Percentiles rank a stretch among this genome's conserved stretches.
Conservation (phyloP, 2,888 invertebrate genomes). For the Syritta pipiens region DNA sequence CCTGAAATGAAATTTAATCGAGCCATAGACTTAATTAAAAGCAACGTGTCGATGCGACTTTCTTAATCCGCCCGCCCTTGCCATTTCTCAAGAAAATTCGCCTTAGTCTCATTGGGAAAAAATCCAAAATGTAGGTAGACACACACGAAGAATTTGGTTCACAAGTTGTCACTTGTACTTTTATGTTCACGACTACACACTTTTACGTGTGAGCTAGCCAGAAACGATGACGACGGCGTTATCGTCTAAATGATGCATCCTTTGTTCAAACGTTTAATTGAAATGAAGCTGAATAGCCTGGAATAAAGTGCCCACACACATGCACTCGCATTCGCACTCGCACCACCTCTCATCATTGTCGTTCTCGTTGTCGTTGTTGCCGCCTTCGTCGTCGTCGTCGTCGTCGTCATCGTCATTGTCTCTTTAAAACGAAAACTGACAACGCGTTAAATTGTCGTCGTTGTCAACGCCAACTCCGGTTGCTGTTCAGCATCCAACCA, state of each 20-base stretch:
- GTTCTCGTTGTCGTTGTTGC: not conserved
- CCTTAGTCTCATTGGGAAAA: too few species aligned
- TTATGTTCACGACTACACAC: not conserved
- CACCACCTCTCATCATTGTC: not conserved
- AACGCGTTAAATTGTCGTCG: slow-evolving; percentile 52
- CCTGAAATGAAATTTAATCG: too few species aligned
- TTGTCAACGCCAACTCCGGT: slow-evolving; percentile 11
- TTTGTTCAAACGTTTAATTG: slow-evolving; percentile 48
- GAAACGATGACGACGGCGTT: slow-evolving; percentile 1
- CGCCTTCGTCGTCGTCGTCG: slow-evolving; percentile 5
- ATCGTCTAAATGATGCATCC: slow-evolving; percentile 27
- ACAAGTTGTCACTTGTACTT: slow-evolving; percentile 26
- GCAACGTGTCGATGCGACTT: too few species aligned
- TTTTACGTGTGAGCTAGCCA: not conserved
- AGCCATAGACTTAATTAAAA: too few species aligned
- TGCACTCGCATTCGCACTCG: not conserved
- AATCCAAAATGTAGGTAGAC: slow-evolving; percentile 8
- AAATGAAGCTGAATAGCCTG: slow-evolving; percentile 29
- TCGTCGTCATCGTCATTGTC: not conserved
- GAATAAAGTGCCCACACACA: slow-evolving; percentile 27
- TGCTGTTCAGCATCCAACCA: not conserved
- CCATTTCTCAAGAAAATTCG: too few species aligned
- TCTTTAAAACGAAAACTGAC: slow-evolving; percentile 49
- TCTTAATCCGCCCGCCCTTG: too few species aligned
- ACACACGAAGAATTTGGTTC: slow-evolving; percentile 32